A percentile compares a stretch with the other conserved stretches of the same genome.
Evolutionary conservation across 2,888 invertebrate species (phyloP).

Genomic region (Andrena marginata): DNA sequence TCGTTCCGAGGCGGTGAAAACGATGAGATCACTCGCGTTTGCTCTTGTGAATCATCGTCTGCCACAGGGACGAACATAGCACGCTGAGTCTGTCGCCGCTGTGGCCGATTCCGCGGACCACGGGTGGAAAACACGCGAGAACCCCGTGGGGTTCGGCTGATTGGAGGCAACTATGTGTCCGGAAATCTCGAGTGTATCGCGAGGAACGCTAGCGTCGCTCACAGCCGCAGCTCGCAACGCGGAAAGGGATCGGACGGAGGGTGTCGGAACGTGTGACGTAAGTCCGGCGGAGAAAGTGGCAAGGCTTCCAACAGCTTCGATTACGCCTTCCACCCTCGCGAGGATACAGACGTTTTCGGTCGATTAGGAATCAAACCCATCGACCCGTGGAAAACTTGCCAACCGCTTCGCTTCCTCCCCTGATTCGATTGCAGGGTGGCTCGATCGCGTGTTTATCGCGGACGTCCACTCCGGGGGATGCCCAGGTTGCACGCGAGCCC

Average conservation of each 20-base stretch:
- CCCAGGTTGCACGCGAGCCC: constrained; percentile 44
- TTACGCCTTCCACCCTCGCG: background rate
- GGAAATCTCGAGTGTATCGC: no score
- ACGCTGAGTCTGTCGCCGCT: background rate
- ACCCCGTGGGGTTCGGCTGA: background rate
- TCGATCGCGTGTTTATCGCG: constrained; percentile 52
- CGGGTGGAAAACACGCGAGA: background rate
- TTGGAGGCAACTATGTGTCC: no score
- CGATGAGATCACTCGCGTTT: constrained; percentile 71
- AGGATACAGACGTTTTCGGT: constrained; percentile 8
- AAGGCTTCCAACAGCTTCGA: background rate
- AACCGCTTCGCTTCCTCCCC: background rate
- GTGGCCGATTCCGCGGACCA: constrained; percentile 6
- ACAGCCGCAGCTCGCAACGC: no score
- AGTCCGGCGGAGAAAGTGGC: no score
- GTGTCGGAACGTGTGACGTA: background rate
- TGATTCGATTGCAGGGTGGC: background rate
- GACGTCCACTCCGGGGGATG: constrained; percentile 24
- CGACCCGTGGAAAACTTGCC: constrained; percentile 3
- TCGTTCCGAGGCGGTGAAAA: constrained; percentile 40
- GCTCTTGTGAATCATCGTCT: constrained; percentile 71
- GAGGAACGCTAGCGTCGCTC: no score
- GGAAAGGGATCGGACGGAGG: no score
- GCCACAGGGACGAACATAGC: background rate
- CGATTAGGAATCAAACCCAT: constrained; percentile 8